phyloP scores from a whole-genome alignment of 2,797 vertebrate genomes.

The Falco concolor region DNA sequence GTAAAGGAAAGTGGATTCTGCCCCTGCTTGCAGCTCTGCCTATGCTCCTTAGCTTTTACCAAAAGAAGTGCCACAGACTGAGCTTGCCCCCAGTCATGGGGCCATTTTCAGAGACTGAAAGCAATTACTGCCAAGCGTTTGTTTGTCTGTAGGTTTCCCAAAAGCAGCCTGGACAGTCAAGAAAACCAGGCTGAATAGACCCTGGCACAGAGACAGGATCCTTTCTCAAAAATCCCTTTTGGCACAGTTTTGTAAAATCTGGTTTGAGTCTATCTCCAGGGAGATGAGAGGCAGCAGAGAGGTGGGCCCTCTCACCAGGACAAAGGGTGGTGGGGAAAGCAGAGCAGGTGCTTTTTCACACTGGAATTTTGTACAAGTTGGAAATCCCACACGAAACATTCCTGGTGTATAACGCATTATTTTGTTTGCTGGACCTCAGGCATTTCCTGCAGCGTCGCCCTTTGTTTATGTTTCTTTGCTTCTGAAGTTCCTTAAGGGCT shows the following conservation, averaged over 20 bases:
- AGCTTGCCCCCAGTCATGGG: neutral
- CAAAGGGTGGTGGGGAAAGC: neutral
- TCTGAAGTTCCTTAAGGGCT: neutral
- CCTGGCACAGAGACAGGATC: fast-evolving
- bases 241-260: neutral
- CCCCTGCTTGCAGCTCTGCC: neutral
- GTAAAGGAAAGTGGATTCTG: neutral
- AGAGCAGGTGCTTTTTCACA: neutral
- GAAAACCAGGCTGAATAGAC: neutral
- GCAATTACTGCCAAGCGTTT: neutral
- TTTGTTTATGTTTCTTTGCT: neutral
- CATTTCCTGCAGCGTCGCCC: neutral
- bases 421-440: neutral
- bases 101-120: neutral
- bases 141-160: neutral
- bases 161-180: neutral
- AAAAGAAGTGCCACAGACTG: neutral
- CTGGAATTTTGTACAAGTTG: neutral
- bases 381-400: neutral
- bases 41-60: neutral
- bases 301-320: neutral
- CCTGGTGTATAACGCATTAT: fast-evolving
- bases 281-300: neutral
- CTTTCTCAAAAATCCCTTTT: neutral
- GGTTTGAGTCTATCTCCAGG: neutral